Percentiles rank a stretch among this genome's conserved stretches.
These are phyloP conservation scores for Coleophora flavipennella DNA, from an alignment of 2,888 invertebrate species.

Conservation along the genomic window DNA sequence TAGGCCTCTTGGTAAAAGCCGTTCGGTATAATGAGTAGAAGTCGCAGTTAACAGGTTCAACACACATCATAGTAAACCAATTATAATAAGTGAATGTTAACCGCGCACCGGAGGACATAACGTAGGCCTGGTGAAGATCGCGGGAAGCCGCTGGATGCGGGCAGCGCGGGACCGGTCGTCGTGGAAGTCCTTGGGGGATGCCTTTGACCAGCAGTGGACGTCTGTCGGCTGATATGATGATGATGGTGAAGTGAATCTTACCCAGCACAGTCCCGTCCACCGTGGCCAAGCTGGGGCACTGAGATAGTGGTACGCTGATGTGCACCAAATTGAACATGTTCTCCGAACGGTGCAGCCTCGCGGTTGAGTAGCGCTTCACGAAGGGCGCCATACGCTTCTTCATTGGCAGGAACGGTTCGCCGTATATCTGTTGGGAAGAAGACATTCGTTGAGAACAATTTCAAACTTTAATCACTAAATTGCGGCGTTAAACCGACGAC, in stretches of 20 bases:
- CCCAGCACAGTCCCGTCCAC: conserved; percentile 34
- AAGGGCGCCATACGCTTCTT: conserved; percentile 27
- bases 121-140: too few relatives aligned
- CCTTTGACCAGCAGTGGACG: background rate
- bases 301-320: conserved; percentile 19
- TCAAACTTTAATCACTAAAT: background rate
- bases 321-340: conserved; percentile 36
- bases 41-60: too few relatives aligned
- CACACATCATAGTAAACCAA: too few relatives aligned
- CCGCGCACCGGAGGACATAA: too few relatives aligned
- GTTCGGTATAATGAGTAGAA: too few relatives aligned
- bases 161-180: too few relatives aligned
- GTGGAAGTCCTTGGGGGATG: too few relatives aligned
- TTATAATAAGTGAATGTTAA: too few relatives aligned
- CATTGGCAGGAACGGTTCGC: conserved; percentile 43
- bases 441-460: background rate
- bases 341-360: conserved; percentile 20
- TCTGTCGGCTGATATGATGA: too few relatives aligned
- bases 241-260: conserved; percentile 11
- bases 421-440: conserved; percentile 35
- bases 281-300: conserved; percentile 21
- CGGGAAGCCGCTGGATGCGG: too few relatives aligned
- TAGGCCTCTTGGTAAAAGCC: too few relatives aligned
- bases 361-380: conserved; percentile 18
- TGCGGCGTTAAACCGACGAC: too few relatives aligned